Base-by-base conservation (phyloP, 2,113 vertebrate genomes). In the Struthidea cinerea region DNA sequence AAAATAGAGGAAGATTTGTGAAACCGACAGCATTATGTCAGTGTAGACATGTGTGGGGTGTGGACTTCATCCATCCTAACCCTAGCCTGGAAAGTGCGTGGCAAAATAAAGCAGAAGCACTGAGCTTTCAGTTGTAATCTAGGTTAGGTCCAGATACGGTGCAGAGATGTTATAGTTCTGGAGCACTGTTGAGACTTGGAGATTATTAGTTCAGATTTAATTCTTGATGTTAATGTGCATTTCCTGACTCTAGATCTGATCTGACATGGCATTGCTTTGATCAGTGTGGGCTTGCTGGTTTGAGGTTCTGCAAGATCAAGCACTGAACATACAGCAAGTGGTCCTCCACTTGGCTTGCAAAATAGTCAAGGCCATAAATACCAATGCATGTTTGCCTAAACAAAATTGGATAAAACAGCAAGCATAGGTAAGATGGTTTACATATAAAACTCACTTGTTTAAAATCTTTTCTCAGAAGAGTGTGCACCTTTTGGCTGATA, bases 201-300 rank as follows among this genome's bases (percentile, higher is more conserved):
- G 6, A 73, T 96, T 94, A 93, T 95, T 95, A 95, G 67, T 93
- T 88, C 55, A 61, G 75, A 90, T 88, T 63, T 68, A 92, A 61
- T 74, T 94, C 55, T 50, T 88, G 33, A 60, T n/a, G 14, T 76
- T 83, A 87, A 83, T 42, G n/a, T 61, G n/a, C 16, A 18, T 80
- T 93, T 83, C 28, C 32, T 68, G 41, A 18, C 9, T 61, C 75
- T 53, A 69, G 11, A n/a, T 86, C n/a, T 92, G 63, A 92, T 83
- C 53, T 69, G 63, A 85, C 13, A 33, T 46, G 82, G 11, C 82
- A 83, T 37, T 80, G 12, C 57, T 88, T 83, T 88, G 41, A 93
- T 79, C 75, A 53, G 14, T 57, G 20, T 90, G 65, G 67, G 76
- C 75, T 79, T 83, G 52, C 28, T 60, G 24, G 24, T 67, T 41